Percentiles rank a stretch among this genome's conserved stretches.
Conservation (phyloP, 1,140 invertebrate species). For the Sitodiplosis mosellana region DNA sequence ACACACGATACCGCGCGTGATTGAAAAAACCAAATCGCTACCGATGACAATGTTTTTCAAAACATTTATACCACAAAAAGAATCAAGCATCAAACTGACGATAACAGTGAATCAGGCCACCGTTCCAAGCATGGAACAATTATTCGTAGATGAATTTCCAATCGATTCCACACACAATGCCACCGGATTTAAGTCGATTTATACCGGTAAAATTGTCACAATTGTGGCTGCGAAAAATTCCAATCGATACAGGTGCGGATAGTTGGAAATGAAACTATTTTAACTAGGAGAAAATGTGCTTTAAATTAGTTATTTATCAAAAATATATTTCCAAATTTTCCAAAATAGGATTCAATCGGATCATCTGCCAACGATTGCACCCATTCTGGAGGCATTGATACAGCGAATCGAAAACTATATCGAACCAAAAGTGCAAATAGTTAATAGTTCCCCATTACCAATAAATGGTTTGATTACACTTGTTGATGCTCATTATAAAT, state of each 20-base stretch:
- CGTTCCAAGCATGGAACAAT: conserved; percentile 12
- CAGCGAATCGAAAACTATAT: not conserved
- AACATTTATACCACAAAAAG: conserved; percentile 15
- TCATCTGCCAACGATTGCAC: conserved; percentile 16
- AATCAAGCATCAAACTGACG: conserved; percentile 19
- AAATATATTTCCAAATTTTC: too few species aligned
- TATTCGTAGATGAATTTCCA: conserved; percentile 16
- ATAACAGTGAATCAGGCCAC: conserved; percentile 15
- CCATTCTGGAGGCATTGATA: conserved; percentile 15
- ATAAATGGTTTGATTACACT: conserved; percentile 15
- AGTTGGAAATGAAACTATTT: not conserved
- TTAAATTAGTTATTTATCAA: not conserved
- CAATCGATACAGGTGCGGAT: conserved; percentile 14
- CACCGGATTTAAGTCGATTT: conserved; percentile 14
- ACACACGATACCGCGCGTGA: conserved; percentile 16
- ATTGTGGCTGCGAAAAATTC: conserved; percentile 22
- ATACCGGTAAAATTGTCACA: conserved; percentile 14
- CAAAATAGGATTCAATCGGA: conserved; percentile 21
- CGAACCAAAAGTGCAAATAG: conserved; percentile 1
- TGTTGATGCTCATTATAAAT: conserved; percentile 18
- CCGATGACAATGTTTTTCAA: conserved; percentile 20
- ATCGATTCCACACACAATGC: conserved; percentile 15
- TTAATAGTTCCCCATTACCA: conserved; percentile 13
- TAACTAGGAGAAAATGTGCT: not conserved
- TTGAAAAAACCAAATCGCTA: conserved; percentile 13